Evolutionary conservation across 2,797 vertebrate species (phyloP), one percentile per base, ranked within the genome.

Genomic region (Lacerta bilineata): DNA sequence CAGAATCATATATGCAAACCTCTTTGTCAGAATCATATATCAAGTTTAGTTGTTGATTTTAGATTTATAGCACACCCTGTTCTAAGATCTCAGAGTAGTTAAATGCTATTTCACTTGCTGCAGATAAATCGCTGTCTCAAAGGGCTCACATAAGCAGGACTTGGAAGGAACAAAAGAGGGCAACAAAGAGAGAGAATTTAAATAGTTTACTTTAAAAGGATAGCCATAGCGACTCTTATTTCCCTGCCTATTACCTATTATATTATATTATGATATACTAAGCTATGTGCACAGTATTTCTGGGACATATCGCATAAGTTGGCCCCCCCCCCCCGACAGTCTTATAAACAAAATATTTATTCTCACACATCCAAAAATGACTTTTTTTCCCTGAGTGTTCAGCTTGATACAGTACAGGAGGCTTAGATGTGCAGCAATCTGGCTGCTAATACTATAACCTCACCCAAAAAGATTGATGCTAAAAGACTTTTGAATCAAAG

Each of bases 401-500:
- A 64, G 13, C 29, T 50, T 82, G 71, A 83, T 66, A 82, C 36
- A 2, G 20, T 20, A 68, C n/a, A 77, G 68, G 36, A 80, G 17
- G 17, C 43, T 80, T 41, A 87, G 33, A 61, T 43, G 18, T 66
- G 41, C 33, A 81, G 33, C 55, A 81, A 87, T 25, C 75, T 68
- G 4, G 2, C 8, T 87, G 4, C 20, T 80, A 68, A 81, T 15
- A n/a, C 83, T 61, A 69, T 17, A 61, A 64, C 76, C 64, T 90
- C 33, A 59, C 1, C 23, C 64, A 46, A 68, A 0, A 7, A 66
- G 71, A 79, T 80, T 93, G 80, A 89, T 95, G 20, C n/a, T 87
- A 74, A 90, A 95, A 25, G 89, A 74, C 1, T 29, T 27, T 8
- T 80, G 75, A 61, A 75, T 93, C 43, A 92, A 90, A 83, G 77